phyloP scores from a whole-genome alignment of 2,888 invertebrate species.

The Nysson spinosus region DNA sequence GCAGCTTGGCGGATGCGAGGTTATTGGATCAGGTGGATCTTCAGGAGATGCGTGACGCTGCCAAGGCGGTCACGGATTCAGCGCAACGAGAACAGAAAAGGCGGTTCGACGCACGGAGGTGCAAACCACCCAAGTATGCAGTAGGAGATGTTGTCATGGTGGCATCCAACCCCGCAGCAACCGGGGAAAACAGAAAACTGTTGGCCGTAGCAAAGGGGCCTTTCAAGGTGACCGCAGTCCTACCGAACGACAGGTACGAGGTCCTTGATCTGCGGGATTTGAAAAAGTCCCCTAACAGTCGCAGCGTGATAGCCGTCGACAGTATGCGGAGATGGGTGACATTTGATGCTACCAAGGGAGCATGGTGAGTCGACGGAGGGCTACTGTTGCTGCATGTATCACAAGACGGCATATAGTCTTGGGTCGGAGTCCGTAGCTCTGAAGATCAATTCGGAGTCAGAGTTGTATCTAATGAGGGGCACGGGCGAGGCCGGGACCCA shows the following conservation, averaged over 20 bases:
- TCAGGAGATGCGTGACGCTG: slow-evolving; percentile 23
- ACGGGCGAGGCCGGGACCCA: not conserved
- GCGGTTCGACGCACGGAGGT: slow-evolving; percentile 32
- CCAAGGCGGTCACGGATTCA: slow-evolving; percentile 24
- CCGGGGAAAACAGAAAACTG: slow-evolving; percentile 51
- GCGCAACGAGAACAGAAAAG: slow-evolving; percentile 37
- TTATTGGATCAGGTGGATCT: slow-evolving; percentile 30
- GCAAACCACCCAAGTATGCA: slow-evolving; percentile 30
- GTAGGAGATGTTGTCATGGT: slow-evolving; percentile 53
- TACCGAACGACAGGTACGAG: slow-evolving; percentile 55
- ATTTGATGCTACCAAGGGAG: slow-evolving; percentile 24
- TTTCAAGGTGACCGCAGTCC: slow-evolving; percentile 45
- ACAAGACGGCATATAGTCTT: not conserved
- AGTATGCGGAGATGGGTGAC: slow-evolving; percentile 33
- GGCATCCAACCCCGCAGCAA: slow-evolving; percentile 34
- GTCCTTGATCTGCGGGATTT: slow-evolving; percentile 51
- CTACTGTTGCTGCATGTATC: not conserved
- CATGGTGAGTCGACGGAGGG: not conserved
- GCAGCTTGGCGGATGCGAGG: slow-evolving; percentile 29
- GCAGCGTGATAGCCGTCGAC: slow-evolving; percentile 46
- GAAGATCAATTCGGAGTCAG: slow-evolving; percentile 4
- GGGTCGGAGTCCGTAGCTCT: slow-evolving; percentile 1
- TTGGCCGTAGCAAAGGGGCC: slow-evolving; percentile 51
- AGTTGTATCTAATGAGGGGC: not conserved
- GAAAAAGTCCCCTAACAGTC: slow-evolving; percentile 38